A percentile compares a stretch with the other conserved stretches of the same genome.
Conservation (phyloP, 2,113 vertebrate genomes). For the Vulpes lagopus region DNA sequence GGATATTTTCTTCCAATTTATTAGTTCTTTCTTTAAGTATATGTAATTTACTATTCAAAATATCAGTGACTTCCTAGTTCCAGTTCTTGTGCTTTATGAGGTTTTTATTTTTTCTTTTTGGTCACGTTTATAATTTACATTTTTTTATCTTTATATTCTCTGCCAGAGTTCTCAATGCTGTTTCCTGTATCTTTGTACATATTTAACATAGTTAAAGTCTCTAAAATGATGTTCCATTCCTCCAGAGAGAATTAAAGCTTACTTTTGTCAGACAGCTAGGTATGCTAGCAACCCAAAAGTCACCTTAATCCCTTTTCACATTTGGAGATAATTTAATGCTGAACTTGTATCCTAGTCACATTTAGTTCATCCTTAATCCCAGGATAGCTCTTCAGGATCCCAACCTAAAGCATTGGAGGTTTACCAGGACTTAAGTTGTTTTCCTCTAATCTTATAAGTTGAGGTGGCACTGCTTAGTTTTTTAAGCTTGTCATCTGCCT, state of each 20-base stretch:
- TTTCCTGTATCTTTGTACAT: conserved; percentile 20
- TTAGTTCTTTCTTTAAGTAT: neutral
- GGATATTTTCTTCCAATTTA: neutral
- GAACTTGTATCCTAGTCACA: neutral
- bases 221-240: neutral
- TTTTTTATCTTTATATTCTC: conserved; percentile 20
- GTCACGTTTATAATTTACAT: neutral
- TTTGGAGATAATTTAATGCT: neutral
- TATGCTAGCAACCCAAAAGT: neutral
- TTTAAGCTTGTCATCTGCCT: neutral
- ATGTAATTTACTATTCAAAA: neutral
- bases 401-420: neutral
- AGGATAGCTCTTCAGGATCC: neutral
- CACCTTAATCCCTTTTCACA: conserved; percentile 40
- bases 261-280: neutral
- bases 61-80: neutral
- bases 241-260: conserved; percentile 23
- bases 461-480: neutral
- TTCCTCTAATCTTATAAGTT: neutral
- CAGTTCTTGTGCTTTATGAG: neutral
- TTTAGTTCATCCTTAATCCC: neutral
- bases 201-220: neutral
- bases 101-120: neutral
- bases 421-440: neutral
- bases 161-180: neutral